Base-by-base conservation (phyloP, 1,140 invertebrate species). In the Bombus picipes region DNA sequence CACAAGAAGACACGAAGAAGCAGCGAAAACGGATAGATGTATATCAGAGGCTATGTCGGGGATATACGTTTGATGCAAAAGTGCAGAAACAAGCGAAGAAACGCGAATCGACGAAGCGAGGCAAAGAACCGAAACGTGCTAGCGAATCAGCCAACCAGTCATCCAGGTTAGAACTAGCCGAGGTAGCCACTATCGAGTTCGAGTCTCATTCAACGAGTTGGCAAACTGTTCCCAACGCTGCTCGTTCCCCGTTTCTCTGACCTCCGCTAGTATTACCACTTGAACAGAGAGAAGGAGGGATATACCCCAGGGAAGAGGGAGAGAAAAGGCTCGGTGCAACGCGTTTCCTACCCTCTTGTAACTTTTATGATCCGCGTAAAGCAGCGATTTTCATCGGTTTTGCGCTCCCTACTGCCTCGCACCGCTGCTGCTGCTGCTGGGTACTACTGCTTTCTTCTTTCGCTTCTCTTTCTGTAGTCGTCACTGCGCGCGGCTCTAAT, bases 351-450 rank as follows among this genome's bases (percentile, higher is more conserved):
- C 81, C 83, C 93, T 89, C 90, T 90, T 91, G 87, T 89, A 93
- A 93, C 91, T 94, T 94, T 94, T 94, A 94, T 92, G 92, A 92
- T 88, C 91, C 89, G 89, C 91, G 89, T 92, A 93, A 94, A 94
- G 92, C 83, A 84, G 74, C 89, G 83, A 85, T 85, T 85, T 85
- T 92, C 91, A 79, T 88, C 90, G 87, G 82, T 82, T 89, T 80
- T 73, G 74, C 83, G 70, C 83, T 76, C 86, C 88, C 70, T 74
- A 85, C 4, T n/a, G 59, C 47, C 57, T 41, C 15, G 18, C 66
- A 3, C n/a, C 32, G 32, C n/a, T 62, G 25, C 28, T 28, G 25
- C 28, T 28, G 73, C 74, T 62, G 59, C 4, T 62, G 59, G 32
- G 18, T 53, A 53, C 47, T 53, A 8, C 65, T 37, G 70, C 57